phyloP scores from a whole-genome alignment of 2,113 vertebrate genomes.

The Ophthalmolycus amberensis region DNA sequence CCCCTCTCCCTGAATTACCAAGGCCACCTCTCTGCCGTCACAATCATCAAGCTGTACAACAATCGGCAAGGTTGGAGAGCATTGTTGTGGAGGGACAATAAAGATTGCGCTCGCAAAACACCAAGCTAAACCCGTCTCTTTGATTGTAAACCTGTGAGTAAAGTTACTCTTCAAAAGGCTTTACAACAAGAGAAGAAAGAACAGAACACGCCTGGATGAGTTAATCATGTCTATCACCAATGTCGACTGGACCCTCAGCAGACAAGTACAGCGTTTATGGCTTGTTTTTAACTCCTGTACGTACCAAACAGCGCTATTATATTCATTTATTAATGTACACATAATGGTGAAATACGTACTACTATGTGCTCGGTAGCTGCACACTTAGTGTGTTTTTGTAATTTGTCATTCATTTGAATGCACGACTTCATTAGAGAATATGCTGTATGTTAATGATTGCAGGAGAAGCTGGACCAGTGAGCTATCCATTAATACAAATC shows the following conservation, averaged over 20 bases:
- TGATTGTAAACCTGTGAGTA: slow-evolving; percentile 24
- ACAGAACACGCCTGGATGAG: background rate
- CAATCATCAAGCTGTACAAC: background rate
- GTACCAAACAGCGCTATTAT: background rate
- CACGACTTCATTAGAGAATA: slow-evolving; percentile 24
- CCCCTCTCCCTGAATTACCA: background rate
- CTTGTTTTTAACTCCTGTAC: background rate
- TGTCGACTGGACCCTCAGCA: background rate
- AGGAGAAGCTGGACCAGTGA: slow-evolving; percentile 15
- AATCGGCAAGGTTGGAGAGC: background rate
- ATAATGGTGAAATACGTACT: background rate
- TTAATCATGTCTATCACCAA: slow-evolving; percentile 54
- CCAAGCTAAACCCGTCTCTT: background rate
- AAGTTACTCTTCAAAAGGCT: slow-evolving; percentile 6
- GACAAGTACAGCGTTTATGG: background rate
- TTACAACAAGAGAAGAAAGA: slow-evolving; percentile 4
- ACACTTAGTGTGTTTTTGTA: background rate
- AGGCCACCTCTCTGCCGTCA: slow-evolving; percentile 5
- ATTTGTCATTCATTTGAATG: slow-evolving; percentile 20
- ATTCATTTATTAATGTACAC: background rate
- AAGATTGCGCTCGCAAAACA: background rate
- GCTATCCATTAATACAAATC: slow-evolving; percentile 45
- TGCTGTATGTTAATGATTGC: slow-evolving; percentile 54
- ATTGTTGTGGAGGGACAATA: background rate
- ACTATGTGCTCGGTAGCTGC: background rate